phyloP scores from a whole-genome alignment of 2,113 vertebrate genomes.

The Eolophus roseicapilla region DNA sequence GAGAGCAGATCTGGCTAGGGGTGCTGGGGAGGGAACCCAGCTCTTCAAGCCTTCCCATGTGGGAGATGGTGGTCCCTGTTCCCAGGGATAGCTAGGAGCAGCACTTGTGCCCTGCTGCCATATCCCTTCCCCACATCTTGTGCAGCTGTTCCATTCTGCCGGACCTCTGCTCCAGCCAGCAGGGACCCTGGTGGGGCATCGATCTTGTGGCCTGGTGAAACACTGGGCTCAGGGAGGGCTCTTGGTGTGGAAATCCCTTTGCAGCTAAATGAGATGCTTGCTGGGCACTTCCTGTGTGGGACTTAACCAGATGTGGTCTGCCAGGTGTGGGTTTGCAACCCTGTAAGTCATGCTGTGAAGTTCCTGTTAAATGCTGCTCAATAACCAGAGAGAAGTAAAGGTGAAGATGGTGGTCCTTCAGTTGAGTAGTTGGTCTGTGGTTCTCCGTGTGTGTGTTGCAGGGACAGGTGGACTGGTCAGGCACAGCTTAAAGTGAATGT shows the following conservation, averaged over 20 bases:
- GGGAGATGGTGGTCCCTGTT: neutral
- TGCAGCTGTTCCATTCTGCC: neutral
- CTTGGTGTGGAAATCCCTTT: neutral
- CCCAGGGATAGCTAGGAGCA: neutral
- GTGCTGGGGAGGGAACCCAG: neutral
- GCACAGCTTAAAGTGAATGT: neutral
- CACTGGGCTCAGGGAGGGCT: neutral
- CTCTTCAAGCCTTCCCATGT: neutral
- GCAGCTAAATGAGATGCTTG: neutral
- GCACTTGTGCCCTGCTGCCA: neutral
- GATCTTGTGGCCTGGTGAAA: neutral
- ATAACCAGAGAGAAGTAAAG: neutral
- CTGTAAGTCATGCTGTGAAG: neutral
- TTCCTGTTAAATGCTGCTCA: neutral
- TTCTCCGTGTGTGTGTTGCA: neutral
- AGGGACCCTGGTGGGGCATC: neutral
- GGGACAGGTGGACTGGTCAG: neutral
- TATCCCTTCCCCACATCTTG: neutral
- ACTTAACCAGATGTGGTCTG: neutral
- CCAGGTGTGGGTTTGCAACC: neutral
- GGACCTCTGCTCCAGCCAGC: neutral
- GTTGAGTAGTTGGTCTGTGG: neutral
- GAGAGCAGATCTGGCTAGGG: neutral
- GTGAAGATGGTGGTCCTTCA: neutral
- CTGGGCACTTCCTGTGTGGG: neutral